A percentile compares a stretch with the other conserved stretches of the same genome.
Conservation (phyloP, 2,888 invertebrate genomes). For the Acronicta psi region DNA sequence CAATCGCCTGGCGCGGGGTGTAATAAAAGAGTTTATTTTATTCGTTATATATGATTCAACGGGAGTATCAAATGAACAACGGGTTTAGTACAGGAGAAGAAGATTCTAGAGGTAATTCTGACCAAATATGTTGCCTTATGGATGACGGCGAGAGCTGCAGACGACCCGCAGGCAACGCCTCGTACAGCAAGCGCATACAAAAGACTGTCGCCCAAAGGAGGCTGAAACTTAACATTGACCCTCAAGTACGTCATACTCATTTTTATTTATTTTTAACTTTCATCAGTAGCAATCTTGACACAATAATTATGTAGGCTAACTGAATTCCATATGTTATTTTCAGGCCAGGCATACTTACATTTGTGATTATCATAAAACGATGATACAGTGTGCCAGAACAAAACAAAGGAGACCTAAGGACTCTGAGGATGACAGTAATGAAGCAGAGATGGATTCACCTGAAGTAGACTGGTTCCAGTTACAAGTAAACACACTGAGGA, state of each 20-base stretch:
- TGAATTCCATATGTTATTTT: conserved; percentile 53
- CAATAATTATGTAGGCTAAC: conserved; percentile 25
- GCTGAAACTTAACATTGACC: conserved; percentile 96
- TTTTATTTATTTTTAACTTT: conserved; percentile 37
- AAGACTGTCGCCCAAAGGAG: conserved; percentile 97
- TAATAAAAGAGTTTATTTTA: conserved; percentile 73
- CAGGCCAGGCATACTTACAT: conserved; percentile 98
- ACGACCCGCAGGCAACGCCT: conserved; percentile 97
- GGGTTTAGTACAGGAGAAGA: conserved; percentile 97
- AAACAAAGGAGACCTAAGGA: conserved; percentile 96
- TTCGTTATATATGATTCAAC: conserved; percentile 88
- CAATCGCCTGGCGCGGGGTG: conserved; percentile 75
- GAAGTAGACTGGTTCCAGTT: conserved; percentile 98
- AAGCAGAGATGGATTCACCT: conserved; percentile 96
- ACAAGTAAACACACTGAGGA: conserved; percentile 97
- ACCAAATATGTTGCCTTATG: conserved; percentile 97
- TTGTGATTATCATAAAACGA: conserved; percentile 98
- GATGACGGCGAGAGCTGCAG: conserved; percentile 96
- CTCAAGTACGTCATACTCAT: conserved; percentile 71
- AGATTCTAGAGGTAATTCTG: conserved; percentile 95
- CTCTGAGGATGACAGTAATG: conserved; percentile 98
- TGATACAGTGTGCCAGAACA: conserved; percentile 98
- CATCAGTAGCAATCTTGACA: conserved; percentile 16
- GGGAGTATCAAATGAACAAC: conserved; percentile 92
- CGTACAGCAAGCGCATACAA: conserved; percentile 98